A percentile compares a stretch with the other conserved stretches of the same genome.
These are phyloP conservation scores for Oceanites oceanicus DNA, from an alignment of 2,113 vertebrate genomes.

Conservation along the genomic window DNA sequence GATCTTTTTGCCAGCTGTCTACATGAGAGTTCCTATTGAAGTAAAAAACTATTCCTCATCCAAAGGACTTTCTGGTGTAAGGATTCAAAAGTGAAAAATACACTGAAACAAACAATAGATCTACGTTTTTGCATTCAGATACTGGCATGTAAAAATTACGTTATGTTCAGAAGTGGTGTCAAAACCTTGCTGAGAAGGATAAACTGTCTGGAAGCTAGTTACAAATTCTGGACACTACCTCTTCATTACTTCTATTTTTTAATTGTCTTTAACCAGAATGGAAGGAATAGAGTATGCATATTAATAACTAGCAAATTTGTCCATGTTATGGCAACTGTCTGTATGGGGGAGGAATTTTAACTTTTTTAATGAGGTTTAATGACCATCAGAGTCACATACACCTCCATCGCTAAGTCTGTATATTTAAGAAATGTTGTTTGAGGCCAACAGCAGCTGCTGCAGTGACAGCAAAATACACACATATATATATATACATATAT, in stretches of 20 bases:
- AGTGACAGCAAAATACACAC: neutral
- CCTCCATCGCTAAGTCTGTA: neutral
- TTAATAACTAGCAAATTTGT: neutral
- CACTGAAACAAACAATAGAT: neutral
- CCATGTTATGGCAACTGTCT: neutral
- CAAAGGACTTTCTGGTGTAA: neutral
- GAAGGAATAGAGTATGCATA: neutral
- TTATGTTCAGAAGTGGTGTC: neutral
- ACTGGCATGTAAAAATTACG: neutral
- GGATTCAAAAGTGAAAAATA: neutral
- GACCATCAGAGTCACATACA: neutral
- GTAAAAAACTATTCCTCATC: neutral
- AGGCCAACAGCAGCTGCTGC: constrained; percentile 7
- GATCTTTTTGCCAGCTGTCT: neutral
- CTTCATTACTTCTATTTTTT: neutral
- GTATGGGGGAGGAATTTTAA: neutral
- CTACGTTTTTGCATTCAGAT: neutral
- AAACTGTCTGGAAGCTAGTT: neutral
- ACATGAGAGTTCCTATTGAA: neutral
- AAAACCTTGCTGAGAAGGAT: neutral
- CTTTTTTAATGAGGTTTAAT: constrained; percentile 15
- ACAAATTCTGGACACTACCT: neutral
- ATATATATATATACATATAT: neutral
- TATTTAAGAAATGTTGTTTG: constrained; percentile 13
- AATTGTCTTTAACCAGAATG: neutral